Base-by-base conservation (phyloP, 2,797 vertebrate species). In the Sebastes umbrosus region DNA sequence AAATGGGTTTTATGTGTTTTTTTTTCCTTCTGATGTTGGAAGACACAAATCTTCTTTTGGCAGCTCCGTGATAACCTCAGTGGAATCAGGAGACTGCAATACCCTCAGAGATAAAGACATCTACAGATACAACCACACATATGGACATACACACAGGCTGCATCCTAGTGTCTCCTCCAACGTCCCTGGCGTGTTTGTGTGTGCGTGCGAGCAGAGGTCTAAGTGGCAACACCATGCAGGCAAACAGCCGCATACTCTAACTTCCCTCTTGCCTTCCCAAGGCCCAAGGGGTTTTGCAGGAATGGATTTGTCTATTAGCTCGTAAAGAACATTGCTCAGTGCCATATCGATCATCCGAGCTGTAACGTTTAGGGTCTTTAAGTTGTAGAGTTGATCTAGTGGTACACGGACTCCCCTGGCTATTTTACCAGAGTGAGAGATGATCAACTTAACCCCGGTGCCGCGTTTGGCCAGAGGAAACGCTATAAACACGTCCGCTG, bases 251-350 rank as follows among this genome's bases (percentile, higher is more conserved):
- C 79, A 76, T 88, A 89, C 81, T 93, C 85, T 82, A 73, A 82
- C 87, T 92, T 90, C 89, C 84, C 68, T 66, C 86, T 76, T 82
- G 87, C 88, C 84, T 89, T 82, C 77, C 86, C 36, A 25, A 84
- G 83, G 88, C 94, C 94, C 93, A 79, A 64, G 91, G 94, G 95
- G 92, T 67, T 92, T 94, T 90, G 90, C 87, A 88, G 89, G 92
- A 95, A 96, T 95, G 91, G 94, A 95, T 95, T 95, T 95, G 95
- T 95, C 95, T 96, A 95, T 96, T 96, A 96, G 95, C 94, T 95
- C 92, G 93, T 95, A 95, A 96, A 95, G 95, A 95, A 95, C 94
- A 94, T 94, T 95, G 94, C 94, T 95, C 93, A 94, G 95, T 93
- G 93, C 91, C 91, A 94, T 95, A 96, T 96, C 93, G 95, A 96